Evolutionary conservation across 2,113 vertebrate genomes (phyloP).

Genomic region (Carollia perspicillata): DNA sequence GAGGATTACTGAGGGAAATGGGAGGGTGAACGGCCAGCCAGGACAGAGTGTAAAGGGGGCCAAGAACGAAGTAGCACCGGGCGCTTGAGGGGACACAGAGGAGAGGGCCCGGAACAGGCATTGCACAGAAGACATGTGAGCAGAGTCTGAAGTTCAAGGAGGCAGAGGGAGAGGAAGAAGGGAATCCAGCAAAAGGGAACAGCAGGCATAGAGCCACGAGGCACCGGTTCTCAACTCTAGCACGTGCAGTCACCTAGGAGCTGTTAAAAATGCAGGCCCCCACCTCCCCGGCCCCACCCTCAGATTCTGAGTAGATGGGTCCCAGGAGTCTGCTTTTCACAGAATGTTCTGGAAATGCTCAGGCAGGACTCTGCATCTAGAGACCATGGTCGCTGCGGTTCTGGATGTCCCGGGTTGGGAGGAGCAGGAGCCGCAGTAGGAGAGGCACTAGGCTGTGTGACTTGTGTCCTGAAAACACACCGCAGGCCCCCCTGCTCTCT

Average conservation of each 20-base stretch:
- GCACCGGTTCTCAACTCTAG: rapidly evolving
- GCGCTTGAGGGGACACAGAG: background rate
- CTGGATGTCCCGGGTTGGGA: background rate
- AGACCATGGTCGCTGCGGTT: background rate
- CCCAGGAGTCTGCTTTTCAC: background rate
- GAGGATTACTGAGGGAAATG: background rate
- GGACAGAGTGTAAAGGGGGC: background rate
- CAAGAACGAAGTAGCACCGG: rapidly evolving
- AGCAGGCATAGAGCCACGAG: rapidly evolving
- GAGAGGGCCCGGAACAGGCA: background rate
- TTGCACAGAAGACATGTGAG: background rate
- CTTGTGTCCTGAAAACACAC: background rate
- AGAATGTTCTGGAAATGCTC: background rate
- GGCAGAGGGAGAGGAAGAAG: background rate
- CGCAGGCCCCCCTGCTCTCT: background rate
- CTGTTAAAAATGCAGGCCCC: background rate
- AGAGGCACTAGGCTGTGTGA: background rate
- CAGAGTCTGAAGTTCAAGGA: background rate
- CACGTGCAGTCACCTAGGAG: rapidly evolving
- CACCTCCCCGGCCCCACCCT: background rate
- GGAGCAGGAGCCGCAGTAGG: background rate
- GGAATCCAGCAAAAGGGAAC: background rate
- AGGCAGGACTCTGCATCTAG: background rate
- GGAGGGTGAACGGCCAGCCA: background rate
- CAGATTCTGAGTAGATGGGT: background rate